A percentile compares a stretch with the other conserved stretches of the same genome.
Conservation (phyloP, 2,797 vertebrate species). For the Gobionotothen gibberifrons region DNA sequence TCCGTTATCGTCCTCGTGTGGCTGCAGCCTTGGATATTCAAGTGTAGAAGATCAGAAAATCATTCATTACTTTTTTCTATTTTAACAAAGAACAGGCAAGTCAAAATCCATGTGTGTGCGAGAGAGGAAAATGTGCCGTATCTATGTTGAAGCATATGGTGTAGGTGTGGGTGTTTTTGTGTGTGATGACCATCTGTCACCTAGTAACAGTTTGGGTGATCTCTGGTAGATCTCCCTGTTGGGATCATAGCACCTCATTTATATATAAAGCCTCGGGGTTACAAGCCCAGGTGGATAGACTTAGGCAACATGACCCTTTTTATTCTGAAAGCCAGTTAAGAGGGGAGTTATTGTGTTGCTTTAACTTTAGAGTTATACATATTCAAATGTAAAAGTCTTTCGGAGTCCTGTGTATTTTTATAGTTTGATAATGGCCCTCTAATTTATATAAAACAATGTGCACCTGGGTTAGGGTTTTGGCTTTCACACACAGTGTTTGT, state of each 20-base stretch:
- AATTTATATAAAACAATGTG: constrained; percentile 8
- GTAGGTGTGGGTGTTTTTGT: constrained; percentile 44
- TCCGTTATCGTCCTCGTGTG: no score
- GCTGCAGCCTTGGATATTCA: no score
- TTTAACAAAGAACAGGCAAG: constrained; percentile 41
- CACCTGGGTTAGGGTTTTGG: neutral
- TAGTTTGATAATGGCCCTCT: constrained; percentile 17
- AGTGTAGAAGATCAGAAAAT: no score
- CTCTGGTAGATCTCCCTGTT: constrained; percentile 63
- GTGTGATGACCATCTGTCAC: constrained; percentile 77
- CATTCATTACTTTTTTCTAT: constrained; percentile 7
- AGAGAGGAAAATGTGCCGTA: constrained; percentile 50
- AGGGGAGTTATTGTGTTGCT: constrained; percentile 10
- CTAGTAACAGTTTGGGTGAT: constrained; percentile 68
- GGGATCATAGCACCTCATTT: constrained; percentile 66
- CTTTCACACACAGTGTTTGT: neutral
- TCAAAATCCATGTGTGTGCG: constrained; percentile 30
- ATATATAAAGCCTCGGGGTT: constrained; percentile 61
- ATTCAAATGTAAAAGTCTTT: constrained; percentile 19
- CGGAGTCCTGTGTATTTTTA: constrained; percentile 18
- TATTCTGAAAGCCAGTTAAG: constrained; percentile 20
- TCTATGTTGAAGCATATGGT: constrained; percentile 75
- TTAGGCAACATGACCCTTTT: constrained; percentile 35
- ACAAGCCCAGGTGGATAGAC: constrained; percentile 57
- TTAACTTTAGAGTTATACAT: neutral